Conservation (phyloP, 2,797 vertebrate species). For the Agapornis canus region DNA sequence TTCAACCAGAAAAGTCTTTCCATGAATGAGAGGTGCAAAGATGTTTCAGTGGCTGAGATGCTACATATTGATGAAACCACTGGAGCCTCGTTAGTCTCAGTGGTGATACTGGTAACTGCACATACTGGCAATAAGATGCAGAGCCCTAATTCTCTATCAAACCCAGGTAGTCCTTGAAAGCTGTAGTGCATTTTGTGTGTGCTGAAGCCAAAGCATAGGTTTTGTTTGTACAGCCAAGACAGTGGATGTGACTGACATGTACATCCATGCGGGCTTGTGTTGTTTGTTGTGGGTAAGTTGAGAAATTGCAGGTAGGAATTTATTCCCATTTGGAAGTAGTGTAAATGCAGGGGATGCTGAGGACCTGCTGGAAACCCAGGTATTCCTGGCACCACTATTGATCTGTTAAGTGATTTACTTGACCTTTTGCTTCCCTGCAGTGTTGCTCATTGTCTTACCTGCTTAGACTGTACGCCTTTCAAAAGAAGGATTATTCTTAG, state of each 20-base stretch:
- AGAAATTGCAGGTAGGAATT: not conserved
- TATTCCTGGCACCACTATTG: not conserved
- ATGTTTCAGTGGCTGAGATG: not conserved
- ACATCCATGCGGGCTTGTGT: not conserved
- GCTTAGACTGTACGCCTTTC: not conserved
- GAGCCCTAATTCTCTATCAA: not conserved
- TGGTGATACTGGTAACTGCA: not conserved
- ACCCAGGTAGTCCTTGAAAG: not conserved
- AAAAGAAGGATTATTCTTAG: not conserved
- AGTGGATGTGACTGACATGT: not conserved
- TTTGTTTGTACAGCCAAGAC: not conserved
- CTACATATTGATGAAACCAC: not conserved
- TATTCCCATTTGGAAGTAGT: not conserved
- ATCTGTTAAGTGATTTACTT: not conserved
- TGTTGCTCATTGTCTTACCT: not conserved
- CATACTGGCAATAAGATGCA: fast-evolving
- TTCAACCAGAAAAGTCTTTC: not conserved
- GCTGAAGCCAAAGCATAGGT: not conserved
- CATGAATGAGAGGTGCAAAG: not conserved
- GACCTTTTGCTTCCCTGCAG: not conserved
- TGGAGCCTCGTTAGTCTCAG: not conserved
- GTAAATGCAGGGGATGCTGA: not conserved
- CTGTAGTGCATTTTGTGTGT: not conserved
- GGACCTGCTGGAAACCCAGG: not conserved
- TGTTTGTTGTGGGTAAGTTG: not conserved